A percentile compares a stretch with the other conserved stretches of the same genome.
Conservation (phyloP, 2,888 invertebrate genomes). For the Mimumesa dahlbomi region DNA sequence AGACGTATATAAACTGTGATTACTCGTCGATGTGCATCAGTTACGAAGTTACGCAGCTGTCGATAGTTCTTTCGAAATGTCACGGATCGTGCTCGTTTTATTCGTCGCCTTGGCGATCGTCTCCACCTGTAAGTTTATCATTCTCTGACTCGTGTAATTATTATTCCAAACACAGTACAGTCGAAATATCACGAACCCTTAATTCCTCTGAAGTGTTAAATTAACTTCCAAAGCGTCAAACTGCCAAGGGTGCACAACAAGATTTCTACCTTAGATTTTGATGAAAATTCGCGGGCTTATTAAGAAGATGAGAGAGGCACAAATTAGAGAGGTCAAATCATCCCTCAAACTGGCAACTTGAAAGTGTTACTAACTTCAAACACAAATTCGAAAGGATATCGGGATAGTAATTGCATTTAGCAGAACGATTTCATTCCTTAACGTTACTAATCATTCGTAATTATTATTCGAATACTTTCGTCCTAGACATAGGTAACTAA, state of each 20-base stretch:
- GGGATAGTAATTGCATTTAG: too few relatives aligned
- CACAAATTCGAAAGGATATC: too few relatives aligned
- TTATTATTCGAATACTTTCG: too few relatives aligned
- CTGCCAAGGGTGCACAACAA: too few relatives aligned
- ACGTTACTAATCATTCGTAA: too few relatives aligned
- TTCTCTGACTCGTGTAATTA: background rate
- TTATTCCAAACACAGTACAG: too few relatives aligned
- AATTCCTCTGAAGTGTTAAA: too few relatives aligned
- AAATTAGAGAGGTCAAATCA: background rate
- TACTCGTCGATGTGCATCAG: background rate
- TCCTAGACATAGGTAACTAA: too few relatives aligned
- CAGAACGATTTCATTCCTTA: too few relatives aligned
- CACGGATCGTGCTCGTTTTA: background rate
- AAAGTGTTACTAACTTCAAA: too few relatives aligned
- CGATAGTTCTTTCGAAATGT: constrained; percentile 16
- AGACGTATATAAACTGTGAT: constrained; percentile 22
- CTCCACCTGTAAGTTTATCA: constrained; percentile 17
- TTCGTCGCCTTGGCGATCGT: constrained; percentile 20
- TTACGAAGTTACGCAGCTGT: background rate
- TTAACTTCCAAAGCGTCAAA: too few relatives aligned
- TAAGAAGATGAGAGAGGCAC: background rate
- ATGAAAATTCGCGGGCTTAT: background rate
- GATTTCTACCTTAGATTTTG: background rate
- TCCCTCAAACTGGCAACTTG: background rate
- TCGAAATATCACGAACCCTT: too few relatives aligned